These are phyloP conservation scores for Drosophila paramelanica DNA, from an alignment of 2,888 invertebrate species.

Conservation along the genomic window DNA sequence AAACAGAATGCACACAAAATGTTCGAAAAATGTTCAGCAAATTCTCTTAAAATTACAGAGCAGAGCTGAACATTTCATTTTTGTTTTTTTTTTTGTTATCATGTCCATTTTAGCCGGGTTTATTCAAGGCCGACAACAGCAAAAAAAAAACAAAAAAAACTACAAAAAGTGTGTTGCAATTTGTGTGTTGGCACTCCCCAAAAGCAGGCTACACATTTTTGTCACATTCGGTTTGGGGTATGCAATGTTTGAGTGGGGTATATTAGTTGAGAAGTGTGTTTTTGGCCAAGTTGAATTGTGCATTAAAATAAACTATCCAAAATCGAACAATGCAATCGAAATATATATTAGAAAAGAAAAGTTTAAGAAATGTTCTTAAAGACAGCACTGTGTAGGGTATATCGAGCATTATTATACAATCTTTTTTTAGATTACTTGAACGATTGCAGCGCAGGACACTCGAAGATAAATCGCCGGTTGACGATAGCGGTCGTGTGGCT, in stretches of 20 bases:
- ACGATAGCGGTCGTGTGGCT: conserved; percentile 35
- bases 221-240: background rate
- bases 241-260: conserved; percentile 1
- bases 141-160: conserved; percentile 1
- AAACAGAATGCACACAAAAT: conserved; percentile 41
- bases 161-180: conserved; percentile 19
- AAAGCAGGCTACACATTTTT: conserved; percentile 18
- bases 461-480: conserved; percentile 69
- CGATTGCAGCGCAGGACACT: conserved; percentile 37
- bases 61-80: conserved; percentile 11
- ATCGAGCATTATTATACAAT: background rate
- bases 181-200: conserved; percentile 35
- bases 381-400: background rate
- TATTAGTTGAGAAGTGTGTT: conserved; percentile 1
- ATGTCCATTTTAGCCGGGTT: conserved; percentile 19
- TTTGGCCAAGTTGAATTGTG: too few relatives aligned
- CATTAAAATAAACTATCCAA: background rate
- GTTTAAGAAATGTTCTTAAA: too few relatives aligned
- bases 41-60: conserved; percentile 43
- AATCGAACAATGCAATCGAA: background rate
- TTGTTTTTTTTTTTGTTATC: conserved; percentile 2
- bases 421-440: conserved; percentile 17
- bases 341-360: background rate
- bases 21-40: conserved; percentile 26
- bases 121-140: conserved; percentile 17